Evolutionary conservation across 2,888 invertebrate genomes (phyloP).

Genomic region (Agrotis clavis): DNA sequence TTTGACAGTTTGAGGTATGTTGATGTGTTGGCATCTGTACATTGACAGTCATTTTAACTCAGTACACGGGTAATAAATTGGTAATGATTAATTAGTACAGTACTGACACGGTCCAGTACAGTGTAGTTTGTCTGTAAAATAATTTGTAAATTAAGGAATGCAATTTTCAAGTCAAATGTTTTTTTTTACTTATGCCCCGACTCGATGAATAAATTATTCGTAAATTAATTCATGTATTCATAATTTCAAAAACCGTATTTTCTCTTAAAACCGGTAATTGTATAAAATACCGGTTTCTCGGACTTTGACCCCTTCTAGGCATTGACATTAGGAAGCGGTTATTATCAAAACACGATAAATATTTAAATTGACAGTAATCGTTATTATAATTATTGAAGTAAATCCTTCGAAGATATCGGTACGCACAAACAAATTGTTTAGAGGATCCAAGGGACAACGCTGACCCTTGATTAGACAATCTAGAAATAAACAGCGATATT

Average conservation of each 20-base stretch:
- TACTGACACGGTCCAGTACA: too few relatives aligned
- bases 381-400: slow-evolving; percentile 27
- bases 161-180: background rate
- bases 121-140: background rate
- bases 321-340: slow-evolving; percentile 37
- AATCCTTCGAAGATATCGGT: slow-evolving; percentile 27
- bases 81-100: too few relatives aligned
- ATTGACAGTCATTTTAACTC: background rate
- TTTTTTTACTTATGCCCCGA: background rate
- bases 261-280: slow-evolving; percentile 47
- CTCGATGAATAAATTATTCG: background rate
- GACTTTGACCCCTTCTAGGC: slow-evolving; percentile 60
- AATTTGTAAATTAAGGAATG: background rate
- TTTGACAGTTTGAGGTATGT: too few relatives aligned
- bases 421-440: slow-evolving; percentile 17
- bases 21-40: too few relatives aligned
- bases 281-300: slow-evolving; percentile 51
- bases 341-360: slow-evolving; percentile 50
- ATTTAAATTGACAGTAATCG: slow-evolving; percentile 24
- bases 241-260: slow-evolving; percentile 19
- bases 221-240: slow-evolving; percentile 1
- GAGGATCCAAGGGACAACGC: slow-evolving; percentile 20
- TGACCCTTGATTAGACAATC: slow-evolving; percentile 19
- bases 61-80: too few relatives aligned
- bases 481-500: slow-evolving; percentile 3